phyloP scores from a whole-genome alignment of 2,113 vertebrate species.

The Myotis lucifugus region DNA sequence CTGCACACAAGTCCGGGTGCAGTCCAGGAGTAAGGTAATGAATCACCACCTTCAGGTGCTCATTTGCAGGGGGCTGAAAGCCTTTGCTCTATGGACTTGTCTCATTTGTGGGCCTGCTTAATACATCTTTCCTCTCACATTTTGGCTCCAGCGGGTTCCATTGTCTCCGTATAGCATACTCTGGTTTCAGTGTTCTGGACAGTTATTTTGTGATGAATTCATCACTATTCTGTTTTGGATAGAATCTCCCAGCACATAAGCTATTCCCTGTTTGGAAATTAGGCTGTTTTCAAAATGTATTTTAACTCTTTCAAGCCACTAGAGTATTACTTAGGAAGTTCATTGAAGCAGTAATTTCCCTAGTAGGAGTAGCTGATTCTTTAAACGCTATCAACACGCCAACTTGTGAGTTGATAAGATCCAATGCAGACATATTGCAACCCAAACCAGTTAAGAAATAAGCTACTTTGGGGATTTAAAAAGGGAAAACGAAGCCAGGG shows the following conservation, averaged over 20 bases:
- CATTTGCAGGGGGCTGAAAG: neutral
- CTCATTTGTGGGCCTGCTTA: neutral
- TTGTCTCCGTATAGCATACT: neutral
- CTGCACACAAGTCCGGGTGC: neutral
- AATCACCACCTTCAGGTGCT: neutral
- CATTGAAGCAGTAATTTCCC: neutral
- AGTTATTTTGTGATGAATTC: constrained; percentile 31
- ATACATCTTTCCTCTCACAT: neutral
- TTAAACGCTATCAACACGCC: neutral
- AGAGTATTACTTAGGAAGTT: neutral
- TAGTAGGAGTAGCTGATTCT: neutral
- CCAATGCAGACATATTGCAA: neutral
- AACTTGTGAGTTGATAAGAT: constrained; percentile 33
- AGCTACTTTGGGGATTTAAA: constrained; percentile 64
- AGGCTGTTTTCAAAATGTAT: neutral
- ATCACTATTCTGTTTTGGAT: constrained; percentile 21
- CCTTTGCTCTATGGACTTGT: neutral
- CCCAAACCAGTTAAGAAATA: constrained; percentile 60
- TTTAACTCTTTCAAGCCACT: constrained; percentile 60
- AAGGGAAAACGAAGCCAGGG: constrained; percentile 38
- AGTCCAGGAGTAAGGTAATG: neutral
- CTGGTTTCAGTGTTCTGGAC: constrained; percentile 17
- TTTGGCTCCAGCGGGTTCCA: neutral
- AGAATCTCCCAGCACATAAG: neutral
- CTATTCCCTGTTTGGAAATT: constrained; percentile 41